These are phyloP conservation scores for Anableps anableps DNA, from an alignment of 2,797 vertebrate genomes.

Conservation along the genomic window DNA sequence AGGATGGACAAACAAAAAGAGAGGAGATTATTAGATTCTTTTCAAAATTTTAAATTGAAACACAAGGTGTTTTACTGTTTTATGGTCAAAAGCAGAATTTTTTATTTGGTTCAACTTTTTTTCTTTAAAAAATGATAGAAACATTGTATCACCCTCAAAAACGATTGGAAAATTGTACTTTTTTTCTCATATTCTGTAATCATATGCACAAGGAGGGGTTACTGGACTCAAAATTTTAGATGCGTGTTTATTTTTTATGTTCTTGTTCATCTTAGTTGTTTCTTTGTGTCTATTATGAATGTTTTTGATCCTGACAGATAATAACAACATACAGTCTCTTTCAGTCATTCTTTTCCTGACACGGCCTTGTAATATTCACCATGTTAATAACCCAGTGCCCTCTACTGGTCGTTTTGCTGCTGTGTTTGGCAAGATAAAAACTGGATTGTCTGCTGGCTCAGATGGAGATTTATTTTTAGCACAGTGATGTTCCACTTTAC, in stretches of 20 bases:
- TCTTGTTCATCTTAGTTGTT: not conserved
- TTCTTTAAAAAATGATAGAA: not conserved
- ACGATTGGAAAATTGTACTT: not conserved
- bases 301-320: not conserved
- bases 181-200: no score
- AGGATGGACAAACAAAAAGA: no score
- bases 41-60: no score
- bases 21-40: no score
- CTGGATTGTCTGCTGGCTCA: not conserved
- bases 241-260: not conserved
- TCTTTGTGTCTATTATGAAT: no score
- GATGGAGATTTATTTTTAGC: not conserved
- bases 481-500: not conserved
- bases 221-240: not conserved
- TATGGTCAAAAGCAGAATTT: not conserved
- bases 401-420: not conserved
- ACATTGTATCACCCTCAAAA: not conserved
- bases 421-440: not conserved
- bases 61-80: no score
- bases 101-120: no score
- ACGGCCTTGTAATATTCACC: not conserved
- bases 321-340: not conserved
- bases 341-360: not conserved
- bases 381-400: not conserved
- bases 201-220: not conserved